Base-by-base conservation (phyloP, 2,888 invertebrate species). In the Apamea epomidion region DNA sequence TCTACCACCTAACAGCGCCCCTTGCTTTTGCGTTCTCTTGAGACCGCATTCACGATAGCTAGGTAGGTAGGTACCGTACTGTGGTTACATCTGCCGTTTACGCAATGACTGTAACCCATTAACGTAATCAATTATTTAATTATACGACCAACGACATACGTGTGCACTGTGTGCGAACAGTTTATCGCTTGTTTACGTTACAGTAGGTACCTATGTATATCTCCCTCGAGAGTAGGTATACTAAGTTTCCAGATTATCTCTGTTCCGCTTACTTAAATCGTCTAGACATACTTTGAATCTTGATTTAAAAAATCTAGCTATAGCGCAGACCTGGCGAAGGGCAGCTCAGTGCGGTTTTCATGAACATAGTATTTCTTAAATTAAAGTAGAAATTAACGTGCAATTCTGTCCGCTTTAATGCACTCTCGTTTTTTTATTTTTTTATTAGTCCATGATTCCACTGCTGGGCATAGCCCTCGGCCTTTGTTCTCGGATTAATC, bases 151-250 rank as follows among this genome's bases (percentile, higher is more conserved):
- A 70, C 14, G 37, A 62, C 54, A 25, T 67, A 71, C 62, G 67
- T 64, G 37, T 37, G 70, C 73, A 51, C 68, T 65, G 37, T 75
- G 25, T 16, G 51, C 69, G 60, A 48, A 42, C 74, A 78, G 73
- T 51, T 81, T 74, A 81, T 81, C 81, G 8, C 25, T 74, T 85
- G 81, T 84, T 84, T 84, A 71, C 81, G 67, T 32, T 80, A 62
- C 67, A 74, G 6, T 54, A 10, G 16, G 25, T 71, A n/a, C n/a
- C n/a, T n/a, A n/a, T n/a, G n/a, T n/a, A 70, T 25, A 21, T 48
- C 69, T 69, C 29, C 48, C 48, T 29, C 21, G 21, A 51, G 48
- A 48, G 48, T 69, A 45, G 58, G 58, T 80, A 65, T 74, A 45
- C 18, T 21, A 37, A 65, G 42, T 65, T 74, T 12, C 48, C 51